These are phyloP conservation scores for Drosophila lacteicornis DNA, from an alignment of 1,140 invertebrate species.

Conservation along the genomic window DNA sequence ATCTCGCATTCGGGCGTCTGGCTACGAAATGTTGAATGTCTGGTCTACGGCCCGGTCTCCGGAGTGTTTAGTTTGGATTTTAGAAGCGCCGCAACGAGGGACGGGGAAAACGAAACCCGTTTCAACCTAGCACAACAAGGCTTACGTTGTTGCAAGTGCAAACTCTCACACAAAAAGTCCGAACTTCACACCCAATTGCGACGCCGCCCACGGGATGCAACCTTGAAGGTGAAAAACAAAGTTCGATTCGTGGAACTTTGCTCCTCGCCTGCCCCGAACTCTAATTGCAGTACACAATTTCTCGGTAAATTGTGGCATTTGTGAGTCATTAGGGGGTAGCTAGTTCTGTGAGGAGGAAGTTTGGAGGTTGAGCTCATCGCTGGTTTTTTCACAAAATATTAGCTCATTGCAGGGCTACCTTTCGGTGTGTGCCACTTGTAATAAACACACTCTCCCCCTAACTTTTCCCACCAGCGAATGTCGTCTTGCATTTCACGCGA, in stretches of 20 bases:
- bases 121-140: slow-evolving; percentile 35
- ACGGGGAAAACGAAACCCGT: slow-evolving; percentile 21
- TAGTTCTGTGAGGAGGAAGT: neutral
- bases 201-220: slow-evolving; percentile 31
- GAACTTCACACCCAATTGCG: slow-evolving; percentile 31
- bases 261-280: slow-evolving; percentile 29
- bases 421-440: neutral
- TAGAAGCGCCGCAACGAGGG: slow-evolving; percentile 1
- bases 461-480: slow-evolving; percentile 12
- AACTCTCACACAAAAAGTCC: slow-evolving; percentile 15
- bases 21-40: slow-evolving; percentile 45
- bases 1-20: slow-evolving; percentile 32
- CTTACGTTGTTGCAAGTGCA: slow-evolving; percentile 18
- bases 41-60: slow-evolving; percentile 19
- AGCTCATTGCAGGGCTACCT: slow-evolving; percentile 23
- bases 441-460: neutral
- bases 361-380: slow-evolving; percentile 38
- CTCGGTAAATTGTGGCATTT: slow-evolving; percentile 60
- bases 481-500: slow-evolving; percentile 59
- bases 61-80: slow-evolving; percentile 15
- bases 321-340: slow-evolving; percentile 50
- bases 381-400: slow-evolving; percentile 12
- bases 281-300: slow-evolving; percentile 70
- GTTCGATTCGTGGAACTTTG: slow-evolving; percentile 46
- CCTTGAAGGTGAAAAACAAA: slow-evolving; percentile 72